Percentiles rank a stretch among this genome's conserved stretches.
Evolutionary conservation across 2,113 vertebrate genomes (phyloP).

Genomic region (Catharus fuscescens): DNA sequence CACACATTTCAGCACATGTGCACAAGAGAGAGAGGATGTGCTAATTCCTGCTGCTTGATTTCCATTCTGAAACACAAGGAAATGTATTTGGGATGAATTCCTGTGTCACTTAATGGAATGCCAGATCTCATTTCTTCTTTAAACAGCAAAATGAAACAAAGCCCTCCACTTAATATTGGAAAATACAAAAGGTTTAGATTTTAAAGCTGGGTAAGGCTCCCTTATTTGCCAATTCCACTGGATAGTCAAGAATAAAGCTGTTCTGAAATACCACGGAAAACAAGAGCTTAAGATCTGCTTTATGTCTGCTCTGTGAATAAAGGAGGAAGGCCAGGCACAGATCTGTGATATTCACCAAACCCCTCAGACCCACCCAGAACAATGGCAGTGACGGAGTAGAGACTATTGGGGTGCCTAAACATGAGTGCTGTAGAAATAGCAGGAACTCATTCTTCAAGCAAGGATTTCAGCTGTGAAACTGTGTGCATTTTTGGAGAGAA

Average conservation of each 20-base stretch:
- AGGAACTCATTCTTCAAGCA: neutral
- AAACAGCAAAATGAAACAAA: neutral
- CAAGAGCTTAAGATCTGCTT: neutral
- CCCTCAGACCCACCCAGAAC: neutral
- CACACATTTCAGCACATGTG: neutral
- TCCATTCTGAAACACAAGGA: constrained; percentile 27
- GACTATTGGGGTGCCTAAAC: neutral
- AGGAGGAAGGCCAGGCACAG: neutral
- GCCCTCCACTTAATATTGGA: neutral
- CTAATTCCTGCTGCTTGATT: neutral
- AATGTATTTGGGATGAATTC: neutral
- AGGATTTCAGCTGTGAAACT: neutral
- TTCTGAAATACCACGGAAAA: neutral
- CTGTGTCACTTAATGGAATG: constrained; percentile 34
- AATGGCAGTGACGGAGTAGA: fast-evolving
- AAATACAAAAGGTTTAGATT: neutral
- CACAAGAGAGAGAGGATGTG: neutral
- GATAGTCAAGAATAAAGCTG: neutral
- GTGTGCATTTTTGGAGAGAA: neutral
- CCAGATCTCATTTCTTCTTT: constrained; percentile 36
- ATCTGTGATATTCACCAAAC: neutral
- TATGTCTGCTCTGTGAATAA: neutral
- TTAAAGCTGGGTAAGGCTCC: neutral
- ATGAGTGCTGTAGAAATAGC: neutral
- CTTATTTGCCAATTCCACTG: neutral